Percentiles rank a stretch among this genome's conserved stretches.
Evolutionary conservation across 2,113 vertebrate genomes (phyloP).

Genomic region (human): DNA sequence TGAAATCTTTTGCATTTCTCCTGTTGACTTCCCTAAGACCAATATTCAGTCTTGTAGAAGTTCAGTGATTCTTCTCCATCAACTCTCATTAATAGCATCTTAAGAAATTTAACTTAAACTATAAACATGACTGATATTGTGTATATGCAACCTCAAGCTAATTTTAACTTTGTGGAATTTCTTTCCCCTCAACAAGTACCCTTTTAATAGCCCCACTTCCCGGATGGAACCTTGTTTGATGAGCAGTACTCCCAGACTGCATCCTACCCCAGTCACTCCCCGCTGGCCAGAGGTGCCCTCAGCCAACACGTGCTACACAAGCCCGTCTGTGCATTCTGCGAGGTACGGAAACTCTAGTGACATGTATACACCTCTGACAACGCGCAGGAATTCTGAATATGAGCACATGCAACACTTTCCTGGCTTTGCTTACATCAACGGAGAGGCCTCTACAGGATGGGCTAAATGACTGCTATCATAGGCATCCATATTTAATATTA

Average conservation of each 20-base stretch:
- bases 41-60: not conserved
- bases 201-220: slow-evolving; percentile 94
- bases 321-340: slow-evolving; percentile 94
- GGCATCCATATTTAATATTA: slow-evolving; percentile 78
- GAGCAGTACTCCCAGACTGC: slow-evolving; percentile 93
- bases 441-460: slow-evolving; percentile 98
- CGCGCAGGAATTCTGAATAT: slow-evolving; percentile 97
- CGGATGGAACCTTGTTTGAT: slow-evolving; percentile 98
- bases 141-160: not conserved
- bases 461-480: slow-evolving; percentile 87
- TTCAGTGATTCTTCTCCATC: not conserved
- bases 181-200: slow-evolving; percentile 88
- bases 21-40: not conserved
- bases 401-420: slow-evolving; percentile 99
- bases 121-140: not conserved
- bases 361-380: slow-evolving; percentile 93
- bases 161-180: slow-evolving; percentile 69
- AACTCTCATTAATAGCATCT: not conserved
- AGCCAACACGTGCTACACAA: slow-evolving; percentile 94
- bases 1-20: not conserved
- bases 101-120: slow-evolving; percentile 20
- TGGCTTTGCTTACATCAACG: slow-evolving; percentile 98
- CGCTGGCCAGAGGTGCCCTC: slow-evolving; percentile 96
- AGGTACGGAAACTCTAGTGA: slow-evolving; percentile 94
- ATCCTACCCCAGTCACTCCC: slow-evolving; percentile 93